Evolutionary conservation across 1,140 invertebrate species (phyloP), one percentile per base, ranked within the genome.

Genomic region (Oncopeltus fasciatus): DNA sequence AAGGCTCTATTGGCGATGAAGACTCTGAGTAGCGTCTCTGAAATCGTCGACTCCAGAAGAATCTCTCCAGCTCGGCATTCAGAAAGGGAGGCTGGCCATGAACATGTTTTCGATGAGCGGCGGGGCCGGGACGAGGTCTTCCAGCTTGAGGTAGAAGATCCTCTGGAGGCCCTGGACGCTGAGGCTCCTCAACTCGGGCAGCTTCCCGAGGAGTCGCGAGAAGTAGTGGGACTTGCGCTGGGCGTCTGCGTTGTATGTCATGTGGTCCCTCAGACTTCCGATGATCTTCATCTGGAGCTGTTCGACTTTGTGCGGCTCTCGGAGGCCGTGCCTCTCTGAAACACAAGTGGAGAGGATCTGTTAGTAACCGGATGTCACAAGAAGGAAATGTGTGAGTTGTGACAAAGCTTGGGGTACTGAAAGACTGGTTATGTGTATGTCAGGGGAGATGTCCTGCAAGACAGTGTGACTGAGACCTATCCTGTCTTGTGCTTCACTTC

Each of bases 201-300:
- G 78, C 74, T 93, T 94, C 28, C 89, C 88, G 29, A 96, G 77
- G 43, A 96, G 81, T 18, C 88, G 80, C 38, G 92, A 95, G 78
- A 96, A 92, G 75, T 95, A 95, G 67, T 95, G 89, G 24, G 83
- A 81, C 72, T 88, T 91, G 69, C 82, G 81, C 74, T 90, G 88
- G n/a, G 84, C 91, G 70, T 88, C 91, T 58, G 84, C 83, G 72
- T 92, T 92, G 76, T 94, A 93, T 9, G 91, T 95, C 69, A 95
- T 92, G 77, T 96, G 93, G 69, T 96, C 93, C 11, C 90, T 81
- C 12, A 98, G 76, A 53, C 91, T 91, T 59, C 88, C 86, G 64
- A 96, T 95, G 67, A 97, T 91, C 74, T 93, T 94, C 88, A 91
- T 92, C 73, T 96, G 92, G 9, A 96, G 75, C 68, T 92, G 90